Evolutionary conservation across 2,888 invertebrate species (phyloP).

Genomic region (Ochlodes sylvanus): DNA sequence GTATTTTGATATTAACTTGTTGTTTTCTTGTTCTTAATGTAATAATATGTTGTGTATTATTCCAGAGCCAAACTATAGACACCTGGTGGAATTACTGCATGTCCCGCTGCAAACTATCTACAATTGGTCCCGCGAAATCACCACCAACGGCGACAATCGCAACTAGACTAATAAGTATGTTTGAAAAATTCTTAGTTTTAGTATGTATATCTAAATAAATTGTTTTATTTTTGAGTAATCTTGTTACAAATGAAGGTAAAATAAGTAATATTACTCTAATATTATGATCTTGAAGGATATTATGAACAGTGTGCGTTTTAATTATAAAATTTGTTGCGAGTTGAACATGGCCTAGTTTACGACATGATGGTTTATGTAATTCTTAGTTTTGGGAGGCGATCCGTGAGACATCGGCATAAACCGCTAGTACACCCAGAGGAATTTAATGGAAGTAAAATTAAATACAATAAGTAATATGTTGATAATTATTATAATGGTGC

Average conservation of each 20-base stretch:
- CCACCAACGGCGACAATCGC: slow-evolving; percentile 68
- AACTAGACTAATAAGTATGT: slow-evolving; percentile 49
- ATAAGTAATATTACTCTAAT: slow-evolving; percentile 39
- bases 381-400: slow-evolving; percentile 34
- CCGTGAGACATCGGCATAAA: background rate
- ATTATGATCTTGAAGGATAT: slow-evolving; percentile 41
- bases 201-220: slow-evolving; percentile 28
- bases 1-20: too few relatives aligned
- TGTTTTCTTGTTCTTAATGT: too few relatives aligned
- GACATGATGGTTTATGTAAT: slow-evolving; percentile 38
- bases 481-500: too few relatives aligned
- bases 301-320: slow-evolving; percentile 38
- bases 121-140: slow-evolving; percentile 77
- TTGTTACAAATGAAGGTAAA: slow-evolving; percentile 39
- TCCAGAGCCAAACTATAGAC: slow-evolving; percentile 93
- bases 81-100: slow-evolving; percentile 94
- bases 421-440: background rate
- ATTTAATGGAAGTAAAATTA: background rate
- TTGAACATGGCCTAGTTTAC: slow-evolving; percentile 54
- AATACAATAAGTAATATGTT: too few relatives aligned
- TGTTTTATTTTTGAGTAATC: slow-evolving; percentile 39
- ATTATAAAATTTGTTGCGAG: slow-evolving; percentile 40
- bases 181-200: slow-evolving; percentile 37
- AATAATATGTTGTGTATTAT: slow-evolving; percentile 47
- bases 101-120: slow-evolving; percentile 94